phyloP scores from a whole-genome alignment of 2,113 vertebrate genomes.

The Eira barbara region DNA sequence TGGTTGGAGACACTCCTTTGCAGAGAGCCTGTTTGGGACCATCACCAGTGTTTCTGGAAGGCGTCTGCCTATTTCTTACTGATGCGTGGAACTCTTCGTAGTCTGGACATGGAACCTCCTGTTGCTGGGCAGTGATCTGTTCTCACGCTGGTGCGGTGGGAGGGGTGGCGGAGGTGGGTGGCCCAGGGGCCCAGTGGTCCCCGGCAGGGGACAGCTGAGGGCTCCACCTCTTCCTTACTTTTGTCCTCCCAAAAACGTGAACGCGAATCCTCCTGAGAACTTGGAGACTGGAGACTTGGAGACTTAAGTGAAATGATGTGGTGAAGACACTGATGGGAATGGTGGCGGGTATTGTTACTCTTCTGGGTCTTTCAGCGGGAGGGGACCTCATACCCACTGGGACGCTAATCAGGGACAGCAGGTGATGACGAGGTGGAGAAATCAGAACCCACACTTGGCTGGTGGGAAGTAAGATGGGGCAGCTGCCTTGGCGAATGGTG shows the following conservation, averaged over 20 bases:
- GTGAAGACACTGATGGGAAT: background rate
- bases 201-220: background rate
- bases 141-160: background rate
- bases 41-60: background rate
- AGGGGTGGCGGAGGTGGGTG: background rate
- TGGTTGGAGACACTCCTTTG: background rate
- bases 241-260: background rate
- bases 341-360: background rate
- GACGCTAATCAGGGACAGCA: background rate
- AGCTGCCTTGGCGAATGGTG: background rate
- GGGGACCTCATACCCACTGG: background rate
- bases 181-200: background rate
- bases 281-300: background rate
- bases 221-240: background rate
- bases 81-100: background rate
- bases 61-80: background rate
- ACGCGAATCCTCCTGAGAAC: background rate
- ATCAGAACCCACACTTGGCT: background rate
- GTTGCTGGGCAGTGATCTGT: background rate
- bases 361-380: background rate
- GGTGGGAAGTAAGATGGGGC: background rate
- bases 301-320: background rate
- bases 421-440: background rate
- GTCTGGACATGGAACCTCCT: background rate
- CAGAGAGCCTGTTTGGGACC: background rate